phyloP scores from a whole-genome alignment of 2,888 invertebrate genomes.

The Rhaphigaster nebulosa region DNA sequence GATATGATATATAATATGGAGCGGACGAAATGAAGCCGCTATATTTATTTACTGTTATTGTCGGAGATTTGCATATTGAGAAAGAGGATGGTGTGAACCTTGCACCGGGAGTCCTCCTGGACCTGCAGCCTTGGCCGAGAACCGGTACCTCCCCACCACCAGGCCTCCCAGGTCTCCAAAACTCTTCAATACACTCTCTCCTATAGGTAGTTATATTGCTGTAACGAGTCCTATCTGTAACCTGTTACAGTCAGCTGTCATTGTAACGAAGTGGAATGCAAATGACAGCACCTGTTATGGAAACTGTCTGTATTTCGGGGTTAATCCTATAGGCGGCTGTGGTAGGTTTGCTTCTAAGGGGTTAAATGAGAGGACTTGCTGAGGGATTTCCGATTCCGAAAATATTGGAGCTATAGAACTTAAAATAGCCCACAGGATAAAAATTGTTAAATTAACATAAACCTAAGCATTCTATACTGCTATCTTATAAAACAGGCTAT shows the following conservation, averaged over 20 bases:
- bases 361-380: neutral
- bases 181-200: constrained; percentile 38
- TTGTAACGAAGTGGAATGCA: neutral
- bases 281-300: neutral
- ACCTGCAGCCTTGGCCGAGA: constrained; percentile 16
- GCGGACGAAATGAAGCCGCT: neutral
- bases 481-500: no score
- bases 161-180: neutral
- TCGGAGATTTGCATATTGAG: neutral
- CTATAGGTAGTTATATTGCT: constrained; percentile 5
- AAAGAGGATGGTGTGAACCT: constrained; percentile 16
- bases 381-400: neutral
- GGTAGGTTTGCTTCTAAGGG: neutral
- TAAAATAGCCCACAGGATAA: no score
- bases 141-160: constrained; percentile 46
- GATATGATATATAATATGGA: neutral
- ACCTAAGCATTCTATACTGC: no score
- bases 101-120: constrained; percentile 3
- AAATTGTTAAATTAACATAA: no score
- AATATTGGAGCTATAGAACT: neutral
- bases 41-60: neutral
- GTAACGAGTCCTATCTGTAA: neutral
- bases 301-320: neutral
- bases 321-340: neutral
- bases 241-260: neutral